phyloP scores from a whole-genome alignment of 1,140 invertebrate genomes.

The Pseudomyrmex concolor region DNA sequence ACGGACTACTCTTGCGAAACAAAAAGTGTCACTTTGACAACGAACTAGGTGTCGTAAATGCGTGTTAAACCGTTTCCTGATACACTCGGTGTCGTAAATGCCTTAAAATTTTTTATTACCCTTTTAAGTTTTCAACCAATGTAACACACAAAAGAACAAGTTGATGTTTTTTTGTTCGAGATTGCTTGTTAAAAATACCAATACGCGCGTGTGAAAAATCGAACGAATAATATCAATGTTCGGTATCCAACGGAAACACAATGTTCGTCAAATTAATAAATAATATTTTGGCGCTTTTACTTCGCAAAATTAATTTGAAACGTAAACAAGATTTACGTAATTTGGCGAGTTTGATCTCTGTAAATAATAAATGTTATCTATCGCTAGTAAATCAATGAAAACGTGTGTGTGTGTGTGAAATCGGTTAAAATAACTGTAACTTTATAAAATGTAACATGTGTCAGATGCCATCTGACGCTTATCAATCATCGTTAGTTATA shows the following conservation, averaged over 20 bases:
- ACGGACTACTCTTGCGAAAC: not conserved
- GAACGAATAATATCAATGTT: no score
- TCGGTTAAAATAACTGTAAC: not conserved
- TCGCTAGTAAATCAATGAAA: no score
- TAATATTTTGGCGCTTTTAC: no score
- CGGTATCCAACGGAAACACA: no score
- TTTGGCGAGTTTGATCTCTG: no score
- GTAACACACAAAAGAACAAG: not conserved
- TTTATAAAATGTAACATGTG: constrained; percentile 16
- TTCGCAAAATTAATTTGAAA: no score
- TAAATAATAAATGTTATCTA: no score
- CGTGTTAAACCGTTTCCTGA: not conserved
- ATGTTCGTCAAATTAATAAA: no score
- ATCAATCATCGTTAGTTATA: not conserved
- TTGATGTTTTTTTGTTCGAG: not conserved
- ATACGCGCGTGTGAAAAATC: not conserved
- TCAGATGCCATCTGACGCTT: not conserved
- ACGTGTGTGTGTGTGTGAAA: no score
- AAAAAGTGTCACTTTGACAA: not conserved
- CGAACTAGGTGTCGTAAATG: not conserved
- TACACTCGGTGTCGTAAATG: not conserved
- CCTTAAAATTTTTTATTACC: not conserved
- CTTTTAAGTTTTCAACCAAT: not conserved
- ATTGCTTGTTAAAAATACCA: not conserved
- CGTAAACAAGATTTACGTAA: no score